phyloP scores from a whole-genome alignment of 2,888 invertebrate genomes.

The Elgonia sp. region DNA sequence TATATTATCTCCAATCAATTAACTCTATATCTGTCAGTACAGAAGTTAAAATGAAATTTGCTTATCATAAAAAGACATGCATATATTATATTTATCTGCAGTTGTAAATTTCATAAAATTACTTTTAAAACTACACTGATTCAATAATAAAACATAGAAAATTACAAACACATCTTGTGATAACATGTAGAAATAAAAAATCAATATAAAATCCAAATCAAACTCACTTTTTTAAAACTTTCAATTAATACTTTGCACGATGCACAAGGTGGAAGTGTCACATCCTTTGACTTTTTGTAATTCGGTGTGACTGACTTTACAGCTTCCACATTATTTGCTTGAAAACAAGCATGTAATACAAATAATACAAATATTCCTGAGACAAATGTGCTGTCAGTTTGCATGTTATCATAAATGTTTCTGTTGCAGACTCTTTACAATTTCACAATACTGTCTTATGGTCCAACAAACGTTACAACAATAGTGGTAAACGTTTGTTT shows the following conservation, averaged over 20 bases:
- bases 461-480: neutral
- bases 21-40: no score
- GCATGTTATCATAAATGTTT: conserved; percentile 51
- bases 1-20: no score
- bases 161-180: neutral
- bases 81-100: no score
- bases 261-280: conserved; percentile 92
- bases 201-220: conserved; percentile 5
- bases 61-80: no score
- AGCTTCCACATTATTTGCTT: conserved; percentile 35
- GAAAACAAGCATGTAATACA: conserved; percentile 6
- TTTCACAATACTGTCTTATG: neutral
- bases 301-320: conserved; percentile 26
- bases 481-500: neutral
- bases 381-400: conserved; percentile 10
- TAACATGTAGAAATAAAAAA: neutral
- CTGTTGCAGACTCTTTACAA: neutral
- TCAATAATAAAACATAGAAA: neutral
- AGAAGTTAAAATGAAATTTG: no score
- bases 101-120: no score
- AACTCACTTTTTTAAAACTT: conserved; percentile 90
- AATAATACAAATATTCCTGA: conserved; percentile 12
- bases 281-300: conserved; percentile 84
- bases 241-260: conserved; percentile 92
- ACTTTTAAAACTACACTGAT: no score